A percentile compares a stretch with the other conserved stretches of the same genome.
Conservation (phyloP, 2,797 vertebrate genomes). For the Acipenser oxyrinchus region DNA sequence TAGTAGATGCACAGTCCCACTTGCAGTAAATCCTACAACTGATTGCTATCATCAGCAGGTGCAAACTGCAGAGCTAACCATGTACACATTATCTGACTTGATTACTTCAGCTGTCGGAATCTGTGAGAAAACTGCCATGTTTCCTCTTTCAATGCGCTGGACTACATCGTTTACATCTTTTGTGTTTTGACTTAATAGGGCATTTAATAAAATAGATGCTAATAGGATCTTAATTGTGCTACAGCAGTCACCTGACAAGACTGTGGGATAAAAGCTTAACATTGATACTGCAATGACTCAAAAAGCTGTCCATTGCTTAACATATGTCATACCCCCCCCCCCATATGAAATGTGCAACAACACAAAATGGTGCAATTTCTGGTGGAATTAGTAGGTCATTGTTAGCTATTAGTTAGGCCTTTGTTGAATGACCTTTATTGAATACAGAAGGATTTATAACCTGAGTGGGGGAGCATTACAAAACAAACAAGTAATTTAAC, state of each 20-base stretch:
- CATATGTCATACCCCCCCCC: no score
- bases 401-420: no score
- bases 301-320: no score
- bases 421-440: no score
- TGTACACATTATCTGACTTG: slow-evolving; percentile 93
- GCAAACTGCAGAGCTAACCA: slow-evolving; percentile 75
- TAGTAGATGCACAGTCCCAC: slow-evolving; percentile 27
- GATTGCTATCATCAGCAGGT: slow-evolving; percentile 85
- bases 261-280: slow-evolving; percentile 46
- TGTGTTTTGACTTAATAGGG: slow-evolving; percentile 62
- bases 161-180: slow-evolving; percentile 55
- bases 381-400: no score
- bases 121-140: slow-evolving; percentile 88
- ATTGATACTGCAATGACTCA: slow-evolving; percentile 34
- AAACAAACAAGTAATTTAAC: no score
- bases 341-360: no score
- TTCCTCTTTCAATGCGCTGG: slow-evolving; percentile 63
- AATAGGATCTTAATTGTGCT: slow-evolving; percentile 74
- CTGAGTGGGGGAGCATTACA: no score
- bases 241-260: slow-evolving; percentile 53
- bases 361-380: no score
- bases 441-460: no score
- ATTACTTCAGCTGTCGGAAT: slow-evolving; percentile 88
- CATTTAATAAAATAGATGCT: slow-evolving; percentile 93
- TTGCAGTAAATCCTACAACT: slow-evolving; percentile 43